Base-by-base conservation (phyloP, 2,113 vertebrate genomes). In the Leptosomus discolor region DNA sequence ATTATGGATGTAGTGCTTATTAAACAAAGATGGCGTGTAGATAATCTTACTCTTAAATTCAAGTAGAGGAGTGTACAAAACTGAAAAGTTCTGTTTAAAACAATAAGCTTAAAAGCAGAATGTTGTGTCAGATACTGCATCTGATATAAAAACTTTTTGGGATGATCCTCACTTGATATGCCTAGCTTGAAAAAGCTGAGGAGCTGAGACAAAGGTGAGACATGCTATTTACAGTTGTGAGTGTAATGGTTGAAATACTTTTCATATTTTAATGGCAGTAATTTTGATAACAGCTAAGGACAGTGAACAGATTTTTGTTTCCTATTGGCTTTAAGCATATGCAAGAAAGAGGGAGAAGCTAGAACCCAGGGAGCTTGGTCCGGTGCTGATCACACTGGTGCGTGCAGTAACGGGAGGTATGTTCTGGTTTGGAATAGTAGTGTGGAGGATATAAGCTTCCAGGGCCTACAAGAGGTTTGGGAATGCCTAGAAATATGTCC, bases 371-470 rank as follows among this genome's bases (percentile, higher is more conserved):
- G 53, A 46, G 30, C 48, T 37, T 60, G 48, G 12, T 7, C 78
- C 85, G 58, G 29, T 54, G n/a, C 50, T 53, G 26, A 8, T 92
- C 32, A 5, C 2, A 3, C 32, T 64, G 69, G 23, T 39, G 32
- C 5, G 5, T 69, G 45, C 34, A 48, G 57, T 43, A 69, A n/a
- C 0, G 1, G 21, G 26, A 45, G 7, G 15, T 57, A 5, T 41
- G 21, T 24, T 65, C 34, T 78, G 43, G 6, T 39, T 20, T 76
- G 64, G 41, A 61, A 50, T 20, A 46, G 27, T 27, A 12, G 5
- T 24, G 30, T n/a, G 41, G 41, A 67, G 26, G 34, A 27, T 36
- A 2, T 8, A 29, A 79, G 16, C 32, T 78, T 70, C n/a, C 22
- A 16, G 64, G 67, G 84, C 45, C 39, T 48, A 0, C 34, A 53